A percentile compares a stretch with the other conserved stretches of the same genome.
Evolutionary conservation across 2,113 vertebrate genomes (phyloP).

Genomic region (Daubentonia madagascariensis): DNA sequence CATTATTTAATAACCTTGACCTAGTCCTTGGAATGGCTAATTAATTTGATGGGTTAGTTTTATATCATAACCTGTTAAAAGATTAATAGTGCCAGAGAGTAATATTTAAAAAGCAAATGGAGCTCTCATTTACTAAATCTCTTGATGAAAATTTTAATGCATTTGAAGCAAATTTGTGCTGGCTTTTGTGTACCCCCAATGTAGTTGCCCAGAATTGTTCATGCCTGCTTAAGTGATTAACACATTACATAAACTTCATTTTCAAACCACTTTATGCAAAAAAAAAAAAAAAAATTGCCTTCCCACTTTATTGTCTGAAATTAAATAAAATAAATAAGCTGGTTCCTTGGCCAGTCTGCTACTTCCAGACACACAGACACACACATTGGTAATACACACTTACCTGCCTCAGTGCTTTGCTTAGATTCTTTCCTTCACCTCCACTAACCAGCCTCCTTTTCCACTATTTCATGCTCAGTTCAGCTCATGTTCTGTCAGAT

Average conservation of each 20-base stretch:
- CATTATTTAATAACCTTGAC: background rate
- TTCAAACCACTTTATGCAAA: background rate
- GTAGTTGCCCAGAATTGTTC: background rate
- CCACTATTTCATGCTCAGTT: background rate
- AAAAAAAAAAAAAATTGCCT: background rate
- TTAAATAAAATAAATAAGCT: background rate
- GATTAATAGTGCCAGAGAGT: background rate
- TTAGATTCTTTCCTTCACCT: background rate
- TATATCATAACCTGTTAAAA: background rate
- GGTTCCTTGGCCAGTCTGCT: background rate
- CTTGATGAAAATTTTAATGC: background rate
- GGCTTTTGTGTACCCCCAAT: background rate
- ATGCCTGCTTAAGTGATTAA: background rate
- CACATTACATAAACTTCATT: background rate
- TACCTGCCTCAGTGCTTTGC: background rate
- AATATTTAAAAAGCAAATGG: constrained; percentile 4
- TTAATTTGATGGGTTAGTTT: background rate
- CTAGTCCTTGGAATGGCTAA: background rate
- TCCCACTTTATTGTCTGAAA: background rate
- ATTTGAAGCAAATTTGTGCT: background rate
- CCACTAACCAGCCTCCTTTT: background rate
- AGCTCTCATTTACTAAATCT: background rate
- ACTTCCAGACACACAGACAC: background rate
- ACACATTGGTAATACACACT: background rate
- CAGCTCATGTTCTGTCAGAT: background rate